These are phyloP conservation scores for Emydoidea blandingii DNA, from an alignment of 2,797 vertebrate species.

Conservation along the genomic window DNA sequence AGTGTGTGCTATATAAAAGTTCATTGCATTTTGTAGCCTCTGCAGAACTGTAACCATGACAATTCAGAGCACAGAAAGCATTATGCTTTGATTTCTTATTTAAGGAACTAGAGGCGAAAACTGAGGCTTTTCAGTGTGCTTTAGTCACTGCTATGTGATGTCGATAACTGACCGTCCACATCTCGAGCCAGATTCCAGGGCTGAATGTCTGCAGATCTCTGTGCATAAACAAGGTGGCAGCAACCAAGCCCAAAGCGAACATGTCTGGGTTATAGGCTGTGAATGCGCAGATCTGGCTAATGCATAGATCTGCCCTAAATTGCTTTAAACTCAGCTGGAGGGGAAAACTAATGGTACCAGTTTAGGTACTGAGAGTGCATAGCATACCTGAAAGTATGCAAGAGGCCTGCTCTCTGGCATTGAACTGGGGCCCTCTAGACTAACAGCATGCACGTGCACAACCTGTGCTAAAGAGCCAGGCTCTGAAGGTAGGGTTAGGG, in stretches of 20 bases:
- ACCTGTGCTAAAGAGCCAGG: background rate
- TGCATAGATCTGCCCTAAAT: background rate
- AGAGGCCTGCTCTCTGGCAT: background rate
- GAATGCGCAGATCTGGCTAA: background rate
- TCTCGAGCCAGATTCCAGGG: background rate
- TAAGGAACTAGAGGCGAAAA: background rate
- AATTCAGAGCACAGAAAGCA: rapidly evolving
- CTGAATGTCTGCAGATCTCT: background rate
- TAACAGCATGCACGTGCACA: background rate
- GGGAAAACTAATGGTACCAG: background rate
- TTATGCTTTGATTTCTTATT: background rate
- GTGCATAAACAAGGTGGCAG: background rate
- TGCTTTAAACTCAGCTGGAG: background rate
- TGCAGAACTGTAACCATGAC: background rate
- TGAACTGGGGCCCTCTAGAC: background rate
- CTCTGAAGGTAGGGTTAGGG: background rate
- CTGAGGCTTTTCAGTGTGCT: background rate
- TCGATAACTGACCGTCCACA: background rate
- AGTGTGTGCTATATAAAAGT: background rate
- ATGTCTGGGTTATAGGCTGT: background rate
- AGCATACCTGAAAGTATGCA: background rate
- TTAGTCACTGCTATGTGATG: background rate
- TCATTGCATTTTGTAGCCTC: background rate
- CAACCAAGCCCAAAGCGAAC: background rate
- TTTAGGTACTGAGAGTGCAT: background rate